Conservation (phyloP, 2,113 vertebrate species). For the Salvelinus alpinus region DNA sequence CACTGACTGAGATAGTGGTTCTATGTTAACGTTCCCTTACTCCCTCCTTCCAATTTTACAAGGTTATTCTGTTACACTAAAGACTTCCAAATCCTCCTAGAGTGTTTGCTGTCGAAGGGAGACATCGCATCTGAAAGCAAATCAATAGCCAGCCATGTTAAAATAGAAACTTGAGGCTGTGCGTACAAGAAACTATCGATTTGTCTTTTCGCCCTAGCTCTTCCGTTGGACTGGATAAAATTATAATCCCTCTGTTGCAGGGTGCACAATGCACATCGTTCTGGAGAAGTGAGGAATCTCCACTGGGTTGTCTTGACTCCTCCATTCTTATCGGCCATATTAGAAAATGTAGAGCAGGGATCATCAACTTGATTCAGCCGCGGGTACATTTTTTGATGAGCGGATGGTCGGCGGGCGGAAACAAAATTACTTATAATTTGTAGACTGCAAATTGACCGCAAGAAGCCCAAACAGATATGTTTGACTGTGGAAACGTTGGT, state of each 20-base stretch:
- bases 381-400: too few relatives aligned
- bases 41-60: not conserved
- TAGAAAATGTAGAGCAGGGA: too few relatives aligned
- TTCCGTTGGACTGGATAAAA: constrained; percentile 53
- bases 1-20: not conserved
- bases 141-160: constrained; percentile 58
- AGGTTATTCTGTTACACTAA: constrained; percentile 56
- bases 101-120: constrained; percentile 30
- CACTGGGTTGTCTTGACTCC: too few relatives aligned
- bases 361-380: too few relatives aligned
- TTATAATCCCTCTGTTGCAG: constrained; percentile 45
- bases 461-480: too few relatives aligned
- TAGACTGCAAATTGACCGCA: too few relatives aligned
- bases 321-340: too few relatives aligned
- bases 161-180: constrained; percentile 63
- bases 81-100: constrained; percentile 58
- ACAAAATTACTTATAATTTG: too few relatives aligned
- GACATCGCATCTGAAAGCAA: constrained; percentile 58
- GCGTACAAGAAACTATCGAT: constrained; percentile 75
- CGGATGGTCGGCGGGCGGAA: too few relatives aligned
- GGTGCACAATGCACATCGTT: constrained; percentile 2
- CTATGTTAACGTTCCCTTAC: not conserved
- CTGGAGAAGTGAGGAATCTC: not conserved
- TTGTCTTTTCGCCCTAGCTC: constrained; percentile 37
- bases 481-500: too few relatives aligned